Conservation (phyloP, 2,113 vertebrate genomes). For the Pluvialis apricaria region DNA sequence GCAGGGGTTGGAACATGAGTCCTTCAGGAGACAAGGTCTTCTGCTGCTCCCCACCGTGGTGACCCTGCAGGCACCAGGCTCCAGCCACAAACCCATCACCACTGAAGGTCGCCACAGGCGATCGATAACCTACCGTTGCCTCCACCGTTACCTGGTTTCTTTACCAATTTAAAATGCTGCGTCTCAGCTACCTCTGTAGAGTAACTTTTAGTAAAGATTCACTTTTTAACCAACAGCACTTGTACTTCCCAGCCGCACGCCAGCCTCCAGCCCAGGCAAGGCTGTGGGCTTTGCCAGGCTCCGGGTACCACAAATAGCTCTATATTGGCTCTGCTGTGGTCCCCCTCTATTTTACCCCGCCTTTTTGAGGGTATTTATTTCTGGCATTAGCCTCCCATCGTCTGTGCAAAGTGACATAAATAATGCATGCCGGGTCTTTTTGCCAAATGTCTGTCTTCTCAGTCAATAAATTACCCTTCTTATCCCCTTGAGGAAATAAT, state of each 20-base stretch:
- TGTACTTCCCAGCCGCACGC: neutral
- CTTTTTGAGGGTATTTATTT: neutral
- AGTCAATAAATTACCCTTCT: neutral
- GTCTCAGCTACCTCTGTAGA: too few relatives aligned
- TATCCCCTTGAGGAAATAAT: neutral
- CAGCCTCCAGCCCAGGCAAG: neutral
- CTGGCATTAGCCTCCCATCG: neutral
- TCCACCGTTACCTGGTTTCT: neutral
- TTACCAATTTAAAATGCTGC: neutral
- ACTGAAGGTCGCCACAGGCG: neutral
- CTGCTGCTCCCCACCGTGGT: neutral
- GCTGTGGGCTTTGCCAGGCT: neutral
- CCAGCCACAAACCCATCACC: neutral
- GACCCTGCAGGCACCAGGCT: neutral
- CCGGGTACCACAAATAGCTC: neutral
- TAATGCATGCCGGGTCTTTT: neutral
- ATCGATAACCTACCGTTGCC: accelerated
- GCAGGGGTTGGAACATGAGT: neutral
- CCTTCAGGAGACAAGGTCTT: neutral
- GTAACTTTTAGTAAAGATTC: neutral
- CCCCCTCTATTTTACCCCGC: neutral
- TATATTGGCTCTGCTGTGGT: neutral
- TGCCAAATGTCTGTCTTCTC: neutral
- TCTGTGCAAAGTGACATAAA: neutral
- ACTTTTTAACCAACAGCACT: neutral